Conservation (phyloP, 2,113 vertebrate species). For the Peromyscus maniculatus region DNA sequence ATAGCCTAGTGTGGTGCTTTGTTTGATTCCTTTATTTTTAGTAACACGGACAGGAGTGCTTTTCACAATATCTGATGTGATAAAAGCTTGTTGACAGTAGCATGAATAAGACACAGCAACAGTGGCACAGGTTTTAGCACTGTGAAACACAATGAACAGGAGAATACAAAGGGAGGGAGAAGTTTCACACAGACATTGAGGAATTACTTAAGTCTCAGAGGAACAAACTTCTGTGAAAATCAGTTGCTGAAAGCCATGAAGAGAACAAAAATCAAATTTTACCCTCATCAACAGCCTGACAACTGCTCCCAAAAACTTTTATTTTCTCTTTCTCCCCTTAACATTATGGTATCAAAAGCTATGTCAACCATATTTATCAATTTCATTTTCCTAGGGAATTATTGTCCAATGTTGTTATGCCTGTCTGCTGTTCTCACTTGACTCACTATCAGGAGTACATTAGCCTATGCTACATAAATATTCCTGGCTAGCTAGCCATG, state of each 20-base stretch:
- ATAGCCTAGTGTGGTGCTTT: neutral
- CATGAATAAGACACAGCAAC: slow-evolving; percentile 23
- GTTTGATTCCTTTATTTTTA: slow-evolving; percentile 9
- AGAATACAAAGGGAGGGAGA: neutral
- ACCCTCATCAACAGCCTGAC: neutral
- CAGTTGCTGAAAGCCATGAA: neutral
- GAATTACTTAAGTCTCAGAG: neutral
- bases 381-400: neutral
- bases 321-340: neutral
- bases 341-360: neutral
- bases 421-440: neutral
- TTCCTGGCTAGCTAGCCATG: neutral
- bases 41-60: neutral
- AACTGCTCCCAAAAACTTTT: neutral
- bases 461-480: neutral
- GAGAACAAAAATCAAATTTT: neutral
- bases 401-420: neutral
- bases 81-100: slow-evolving; percentile 32
- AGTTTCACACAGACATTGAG: neutral
- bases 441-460: neutral
- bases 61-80: slow-evolving; percentile 30
- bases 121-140: neutral
- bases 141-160: neutral
- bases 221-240: neutral
- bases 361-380: neutral